phyloP scores from a whole-genome alignment of 2,113 vertebrate species.

The Ciconia stormi region DNA sequence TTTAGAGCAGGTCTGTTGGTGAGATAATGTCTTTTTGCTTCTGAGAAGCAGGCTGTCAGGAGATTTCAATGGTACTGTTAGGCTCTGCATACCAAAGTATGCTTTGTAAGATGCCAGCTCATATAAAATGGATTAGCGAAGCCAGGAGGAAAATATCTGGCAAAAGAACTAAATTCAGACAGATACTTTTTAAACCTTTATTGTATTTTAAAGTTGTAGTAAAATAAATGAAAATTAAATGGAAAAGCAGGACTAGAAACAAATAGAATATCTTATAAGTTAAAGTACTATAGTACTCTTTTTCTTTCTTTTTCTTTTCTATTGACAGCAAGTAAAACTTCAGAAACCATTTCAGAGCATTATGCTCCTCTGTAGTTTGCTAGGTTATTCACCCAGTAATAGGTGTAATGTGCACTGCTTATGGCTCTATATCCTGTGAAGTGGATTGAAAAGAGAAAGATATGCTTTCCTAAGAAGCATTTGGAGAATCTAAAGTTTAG shows the following conservation, averaged over 20 bases:
- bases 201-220: not conserved
- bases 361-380: not conserved
- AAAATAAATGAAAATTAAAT: not conserved
- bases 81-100: not conserved
- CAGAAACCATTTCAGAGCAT: not conserved
- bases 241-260: not conserved
- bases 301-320: not conserved
- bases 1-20: not conserved
- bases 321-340: not conserved
- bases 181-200: not conserved
- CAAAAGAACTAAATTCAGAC: not conserved
- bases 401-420: not conserved
- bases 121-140: not conserved
- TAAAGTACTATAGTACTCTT: not conserved
- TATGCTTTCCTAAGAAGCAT: not conserved
- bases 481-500: not conserved
- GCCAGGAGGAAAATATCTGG: not conserved
- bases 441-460: not conserved
- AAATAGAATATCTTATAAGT: not conserved
- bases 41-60: not conserved
- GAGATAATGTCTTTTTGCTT: not conserved
- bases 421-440: not conserved
- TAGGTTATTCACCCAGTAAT: not conserved
- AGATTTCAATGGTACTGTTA: not conserved
- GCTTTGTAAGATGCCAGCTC: not conserved